Evolutionary conservation across 2,113 vertebrate genomes (phyloP).

Genomic region (Bufo gargarizans): DNA sequence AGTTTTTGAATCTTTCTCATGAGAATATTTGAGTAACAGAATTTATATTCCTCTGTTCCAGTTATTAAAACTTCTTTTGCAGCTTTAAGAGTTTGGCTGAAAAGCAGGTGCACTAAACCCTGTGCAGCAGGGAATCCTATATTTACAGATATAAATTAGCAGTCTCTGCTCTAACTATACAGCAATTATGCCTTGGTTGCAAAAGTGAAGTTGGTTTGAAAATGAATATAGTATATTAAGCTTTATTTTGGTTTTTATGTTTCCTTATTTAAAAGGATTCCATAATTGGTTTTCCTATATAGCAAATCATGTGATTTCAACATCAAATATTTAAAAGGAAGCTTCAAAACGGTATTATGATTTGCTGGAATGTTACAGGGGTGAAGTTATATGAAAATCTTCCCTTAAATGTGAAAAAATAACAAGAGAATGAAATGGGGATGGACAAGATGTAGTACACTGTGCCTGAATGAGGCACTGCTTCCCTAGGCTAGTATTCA

Average conservation of each 20-base stretch:
- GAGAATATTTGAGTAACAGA: constrained; percentile 33
- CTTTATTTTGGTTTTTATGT: neutral
- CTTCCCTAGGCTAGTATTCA: no score
- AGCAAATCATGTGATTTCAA: neutral
- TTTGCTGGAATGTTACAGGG: no score
- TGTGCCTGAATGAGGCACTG: no score
- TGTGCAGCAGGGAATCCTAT: neutral
- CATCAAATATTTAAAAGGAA: no score
- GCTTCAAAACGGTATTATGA: no score
- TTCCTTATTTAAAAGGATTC: neutral
- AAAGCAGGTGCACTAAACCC: constrained; percentile 14
- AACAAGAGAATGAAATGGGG: no score
- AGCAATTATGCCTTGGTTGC: neutral
- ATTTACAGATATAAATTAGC: neutral
- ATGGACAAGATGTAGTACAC: no score
- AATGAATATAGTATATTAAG: neutral
- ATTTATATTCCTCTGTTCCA: constrained; percentile 13
- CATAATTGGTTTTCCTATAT: neutral
- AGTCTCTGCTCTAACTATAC: neutral
- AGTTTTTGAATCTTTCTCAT: neutral
- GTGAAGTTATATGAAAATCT: no score
- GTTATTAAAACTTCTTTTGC: constrained; percentile 25
- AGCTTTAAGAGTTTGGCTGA: neutral
- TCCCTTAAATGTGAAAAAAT: no score
- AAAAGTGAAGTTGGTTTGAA: neutral